These are phyloP conservation scores for Sinohyriopsis cumingii DNA, from an alignment of 2,888 invertebrate species.

Conservation along the genomic window DNA sequence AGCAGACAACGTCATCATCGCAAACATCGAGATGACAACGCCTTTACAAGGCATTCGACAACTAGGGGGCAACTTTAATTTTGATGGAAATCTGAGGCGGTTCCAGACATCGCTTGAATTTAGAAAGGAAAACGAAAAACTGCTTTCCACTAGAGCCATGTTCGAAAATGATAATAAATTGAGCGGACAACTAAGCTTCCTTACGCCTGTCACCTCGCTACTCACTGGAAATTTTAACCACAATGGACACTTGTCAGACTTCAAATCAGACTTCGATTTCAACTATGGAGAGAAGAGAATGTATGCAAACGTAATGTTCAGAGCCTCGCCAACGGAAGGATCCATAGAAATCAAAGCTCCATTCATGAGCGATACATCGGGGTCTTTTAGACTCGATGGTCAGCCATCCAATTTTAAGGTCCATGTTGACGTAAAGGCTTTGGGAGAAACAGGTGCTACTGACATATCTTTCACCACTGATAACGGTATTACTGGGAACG, in stretches of 20 bases:
- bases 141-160: too few relatives aligned
- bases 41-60: too few relatives aligned
- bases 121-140: conserved; percentile 4
- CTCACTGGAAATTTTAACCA: too few relatives aligned
- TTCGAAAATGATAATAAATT: too few relatives aligned
- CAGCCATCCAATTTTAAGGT: conserved; percentile 2
- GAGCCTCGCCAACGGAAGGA: background rate
- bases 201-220: too few relatives aligned
- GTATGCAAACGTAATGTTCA: too few relatives aligned
- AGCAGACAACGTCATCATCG: too few relatives aligned
- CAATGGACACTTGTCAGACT: background rate
- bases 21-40: too few relatives aligned
- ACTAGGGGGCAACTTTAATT: conserved; percentile 4
- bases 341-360: conserved; percentile 7
- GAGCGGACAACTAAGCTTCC: too few relatives aligned
- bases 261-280: conserved; percentile 8
- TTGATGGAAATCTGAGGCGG: conserved; percentile 6
- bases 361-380: conserved; percentile 6
- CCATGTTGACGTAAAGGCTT: background rate
- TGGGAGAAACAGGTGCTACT: too few relatives aligned
- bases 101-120: conserved; percentile 11
- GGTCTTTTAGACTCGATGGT: conserved; percentile 11
- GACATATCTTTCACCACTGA: too few relatives aligned
- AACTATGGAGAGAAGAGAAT: background rate
- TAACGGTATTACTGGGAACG: too few relatives aligned